Percentiles rank a stretch among this genome's conserved stretches.
Evolutionary conservation across 2,888 invertebrate species (phyloP).

Genomic region (Harpalus rubripes): DNA sequence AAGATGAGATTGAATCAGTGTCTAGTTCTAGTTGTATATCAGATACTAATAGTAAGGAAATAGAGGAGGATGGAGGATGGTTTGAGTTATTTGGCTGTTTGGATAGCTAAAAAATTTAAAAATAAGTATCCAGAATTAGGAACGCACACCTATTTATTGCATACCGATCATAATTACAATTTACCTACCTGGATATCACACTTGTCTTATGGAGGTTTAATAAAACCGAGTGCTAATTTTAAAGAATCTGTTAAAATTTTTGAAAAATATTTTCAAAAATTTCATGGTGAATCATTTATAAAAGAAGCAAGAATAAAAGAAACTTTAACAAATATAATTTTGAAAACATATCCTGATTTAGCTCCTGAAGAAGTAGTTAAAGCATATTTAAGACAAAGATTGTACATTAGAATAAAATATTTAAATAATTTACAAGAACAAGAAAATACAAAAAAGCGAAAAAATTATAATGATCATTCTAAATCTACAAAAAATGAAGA

Average conservation of each 20-base stretch:
- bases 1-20: too few species aligned
- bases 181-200: constrained; percentile 68
- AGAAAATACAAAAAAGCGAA: too few species aligned
- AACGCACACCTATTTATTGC: constrained; percentile 60
- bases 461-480: too few species aligned
- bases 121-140: constrained; percentile 66
- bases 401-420: constrained; percentile 67
- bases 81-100: constrained; percentile 66
- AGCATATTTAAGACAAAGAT: constrained; percentile 61
- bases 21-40: background rate
- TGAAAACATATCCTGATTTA: too few species aligned
- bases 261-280: constrained; percentile 67
- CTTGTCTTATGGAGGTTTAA: constrained; percentile 68
- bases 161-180: constrained; percentile 58
- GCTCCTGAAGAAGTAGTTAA: constrained; percentile 5
- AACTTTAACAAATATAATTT: background rate
- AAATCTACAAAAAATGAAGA: background rate
- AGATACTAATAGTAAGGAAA: constrained; percentile 10
- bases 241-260: constrained; percentile 57
- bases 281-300: constrained; percentile 53
- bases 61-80: constrained; percentile 62
- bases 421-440: constrained; percentile 38
- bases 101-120: constrained; percentile 66
- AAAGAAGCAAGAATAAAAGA: constrained; percentile 40
- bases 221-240: constrained; percentile 67